phyloP scores from a whole-genome alignment of 2,113 vertebrate species.

The Parotia lawesii region DNA sequence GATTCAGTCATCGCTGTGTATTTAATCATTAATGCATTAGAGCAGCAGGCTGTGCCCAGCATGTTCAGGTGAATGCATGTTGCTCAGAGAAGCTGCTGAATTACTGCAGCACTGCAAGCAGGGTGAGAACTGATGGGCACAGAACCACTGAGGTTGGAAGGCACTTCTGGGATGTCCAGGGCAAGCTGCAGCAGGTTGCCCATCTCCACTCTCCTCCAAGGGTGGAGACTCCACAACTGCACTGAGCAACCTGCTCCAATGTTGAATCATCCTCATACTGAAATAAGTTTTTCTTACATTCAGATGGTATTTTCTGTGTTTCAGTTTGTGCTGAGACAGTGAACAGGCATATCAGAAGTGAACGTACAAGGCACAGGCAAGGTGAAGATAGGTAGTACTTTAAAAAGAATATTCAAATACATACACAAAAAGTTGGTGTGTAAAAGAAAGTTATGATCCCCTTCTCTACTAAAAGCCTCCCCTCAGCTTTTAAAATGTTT shows the following conservation, averaged over 20 bases:
- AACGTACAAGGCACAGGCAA: not conserved
- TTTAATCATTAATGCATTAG: not conserved
- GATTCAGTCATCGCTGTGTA: not conserved
- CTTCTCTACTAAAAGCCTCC: not conserved
- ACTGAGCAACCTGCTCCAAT: not conserved
- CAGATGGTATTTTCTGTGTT: not conserved
- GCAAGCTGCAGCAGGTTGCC: not conserved
- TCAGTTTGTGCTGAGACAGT: not conserved
- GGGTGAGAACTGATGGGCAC: not conserved
- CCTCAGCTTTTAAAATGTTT: not conserved
- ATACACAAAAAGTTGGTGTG: not conserved
- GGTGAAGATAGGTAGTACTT: not conserved
- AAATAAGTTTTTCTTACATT: not conserved
- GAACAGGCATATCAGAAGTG: not conserved
- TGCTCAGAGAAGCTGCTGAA: not conserved
- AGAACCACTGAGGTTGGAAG: not conserved
- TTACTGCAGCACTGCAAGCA: not conserved
- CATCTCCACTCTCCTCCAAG: not conserved
- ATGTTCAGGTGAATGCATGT: not conserved
- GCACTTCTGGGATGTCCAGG: not conserved
- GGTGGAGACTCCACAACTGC: not conserved
- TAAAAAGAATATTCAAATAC: not conserved
- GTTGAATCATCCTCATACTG: not conserved
- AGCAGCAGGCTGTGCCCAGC: not conserved
- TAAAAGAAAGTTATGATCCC: not conserved